These are phyloP conservation scores for Drosophila anomelani DNA, from an alignment of 2,888 invertebrate genomes.

Conservation along the genomic window DNA sequence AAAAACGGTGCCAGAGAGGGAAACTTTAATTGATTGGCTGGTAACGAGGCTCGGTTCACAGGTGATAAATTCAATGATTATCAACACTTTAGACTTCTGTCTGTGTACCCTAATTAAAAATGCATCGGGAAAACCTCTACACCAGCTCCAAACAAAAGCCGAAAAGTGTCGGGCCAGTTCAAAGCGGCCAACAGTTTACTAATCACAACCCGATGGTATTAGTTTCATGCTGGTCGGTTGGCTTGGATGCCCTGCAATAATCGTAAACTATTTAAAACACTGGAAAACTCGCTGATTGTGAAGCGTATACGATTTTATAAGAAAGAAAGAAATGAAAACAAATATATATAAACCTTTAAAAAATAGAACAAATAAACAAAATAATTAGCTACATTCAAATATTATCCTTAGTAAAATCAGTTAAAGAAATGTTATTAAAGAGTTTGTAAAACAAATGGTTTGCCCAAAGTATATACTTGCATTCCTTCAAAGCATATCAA, in stretches of 20 bases:
- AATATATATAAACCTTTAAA: too few species aligned
- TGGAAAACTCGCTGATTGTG: slow-evolving; percentile 11
- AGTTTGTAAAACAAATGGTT: too few species aligned
- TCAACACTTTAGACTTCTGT: slow-evolving; percentile 62
- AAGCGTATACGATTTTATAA: not conserved
- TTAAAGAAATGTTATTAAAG: too few species aligned
- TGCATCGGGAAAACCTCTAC: slow-evolving; percentile 57
- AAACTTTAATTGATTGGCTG: slow-evolving; percentile 55
- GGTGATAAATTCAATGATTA: slow-evolving; percentile 80
- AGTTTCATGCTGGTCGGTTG: slow-evolving; percentile 42
- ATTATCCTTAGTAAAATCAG: too few species aligned
- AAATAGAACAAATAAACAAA: too few species aligned
- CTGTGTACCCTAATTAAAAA: slow-evolving; percentile 70
- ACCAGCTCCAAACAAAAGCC: slow-evolving; percentile 26
- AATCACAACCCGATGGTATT: slow-evolving; percentile 60
- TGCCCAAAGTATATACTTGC: too few species aligned
- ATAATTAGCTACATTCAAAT: too few species aligned
- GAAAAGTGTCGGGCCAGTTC: slow-evolving; percentile 45
- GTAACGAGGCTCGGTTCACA: slow-evolving; percentile 65
- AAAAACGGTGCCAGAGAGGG: not conserved
- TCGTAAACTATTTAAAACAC: slow-evolving; percentile 71
- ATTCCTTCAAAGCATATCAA: too few species aligned
- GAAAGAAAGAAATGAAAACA: too few species aligned
- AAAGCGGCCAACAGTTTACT: slow-evolving; percentile 46
- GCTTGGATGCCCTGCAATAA: slow-evolving; percentile 63